Evolutionary conservation across 2,113 vertebrate species (phyloP).

Genomic region (Platysternon megacephalum): DNA sequence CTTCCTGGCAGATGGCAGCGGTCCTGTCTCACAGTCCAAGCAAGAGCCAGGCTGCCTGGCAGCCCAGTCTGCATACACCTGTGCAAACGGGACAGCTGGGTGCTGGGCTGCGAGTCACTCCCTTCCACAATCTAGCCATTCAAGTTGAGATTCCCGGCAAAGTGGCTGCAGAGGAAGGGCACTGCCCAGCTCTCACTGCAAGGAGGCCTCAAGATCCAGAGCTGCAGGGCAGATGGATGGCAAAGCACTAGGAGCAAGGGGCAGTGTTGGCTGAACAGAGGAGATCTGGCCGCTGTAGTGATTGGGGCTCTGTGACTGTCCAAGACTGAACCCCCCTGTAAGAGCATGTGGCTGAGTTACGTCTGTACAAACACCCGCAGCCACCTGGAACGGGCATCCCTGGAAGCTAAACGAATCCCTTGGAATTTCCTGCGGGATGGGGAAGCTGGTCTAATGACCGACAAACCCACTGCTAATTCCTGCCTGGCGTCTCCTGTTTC

Average conservation of each 20-base stretch:
- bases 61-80: not conserved
- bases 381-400: not conserved
- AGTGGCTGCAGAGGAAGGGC: no score
- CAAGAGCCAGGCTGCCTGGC: not conserved
- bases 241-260: not conserved
- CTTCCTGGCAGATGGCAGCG: not conserved
- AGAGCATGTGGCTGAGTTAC: not conserved
- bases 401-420: rapidly evolving
- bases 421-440: not conserved
- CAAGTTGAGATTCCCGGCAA: no score
- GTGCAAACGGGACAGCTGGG: not conserved
- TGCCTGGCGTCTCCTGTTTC: not conserved
- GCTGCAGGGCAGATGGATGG: no score
- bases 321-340: rapidly evolving
- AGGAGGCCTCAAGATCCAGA: no score
- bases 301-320: rapidly evolving
- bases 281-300: not conserved
- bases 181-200: no score
- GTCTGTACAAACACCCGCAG: not conserved
- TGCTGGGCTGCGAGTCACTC: no score
- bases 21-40: not conserved
- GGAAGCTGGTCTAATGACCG: not conserved
- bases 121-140: no score
- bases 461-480: rapidly evolving
- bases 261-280: no score